These are phyloP conservation scores for Sebastes matsubarae DNA, from an alignment of 2,797 vertebrate species.

Conservation along the genomic window DNA sequence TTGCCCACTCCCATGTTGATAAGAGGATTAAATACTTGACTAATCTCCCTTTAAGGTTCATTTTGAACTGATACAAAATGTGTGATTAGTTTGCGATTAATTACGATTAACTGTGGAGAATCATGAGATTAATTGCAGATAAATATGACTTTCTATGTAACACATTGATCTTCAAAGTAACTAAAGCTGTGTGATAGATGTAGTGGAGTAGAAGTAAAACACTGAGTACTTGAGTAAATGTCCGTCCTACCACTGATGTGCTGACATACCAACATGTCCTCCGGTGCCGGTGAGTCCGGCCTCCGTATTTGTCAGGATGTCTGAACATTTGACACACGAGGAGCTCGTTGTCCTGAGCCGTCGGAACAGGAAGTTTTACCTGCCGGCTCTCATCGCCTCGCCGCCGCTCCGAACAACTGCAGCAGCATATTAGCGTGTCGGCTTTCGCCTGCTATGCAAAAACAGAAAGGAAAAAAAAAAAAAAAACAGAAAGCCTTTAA, in stretches of 20 bases:
- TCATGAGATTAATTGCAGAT: too few relatives aligned
- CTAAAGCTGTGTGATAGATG: not conserved
- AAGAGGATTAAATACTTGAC: too few relatives aligned
- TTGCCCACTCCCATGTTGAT: too few relatives aligned
- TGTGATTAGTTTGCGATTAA: too few relatives aligned
- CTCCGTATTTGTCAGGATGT: not conserved
- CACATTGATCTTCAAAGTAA: too few relatives aligned
- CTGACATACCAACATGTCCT: not conserved
- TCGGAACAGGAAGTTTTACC: conserved; percentile 25
- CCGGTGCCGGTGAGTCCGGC: not conserved
- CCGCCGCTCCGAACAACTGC: conserved; percentile 12
- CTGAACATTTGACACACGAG: conserved; percentile 6
- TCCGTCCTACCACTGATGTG: not conserved
- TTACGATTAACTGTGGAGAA: too few relatives aligned
- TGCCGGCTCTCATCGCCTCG: not conserved
- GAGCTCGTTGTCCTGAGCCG: not conserved
- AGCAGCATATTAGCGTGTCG: conserved; percentile 34
- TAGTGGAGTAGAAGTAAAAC: not conserved
- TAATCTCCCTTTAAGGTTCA: too few relatives aligned
- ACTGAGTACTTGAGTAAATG: not conserved
- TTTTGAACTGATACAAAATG: too few relatives aligned
- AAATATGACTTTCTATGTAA: too few relatives aligned
- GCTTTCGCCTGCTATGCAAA: conserved; percentile 57
- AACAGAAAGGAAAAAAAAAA: not conserved
- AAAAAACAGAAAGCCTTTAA: conserved; percentile 2